These are phyloP conservation scores for Mormyrus proboscirostris DNA, from an alignment of 2,797 vertebrate genomes.

Conservation along the genomic window DNA sequence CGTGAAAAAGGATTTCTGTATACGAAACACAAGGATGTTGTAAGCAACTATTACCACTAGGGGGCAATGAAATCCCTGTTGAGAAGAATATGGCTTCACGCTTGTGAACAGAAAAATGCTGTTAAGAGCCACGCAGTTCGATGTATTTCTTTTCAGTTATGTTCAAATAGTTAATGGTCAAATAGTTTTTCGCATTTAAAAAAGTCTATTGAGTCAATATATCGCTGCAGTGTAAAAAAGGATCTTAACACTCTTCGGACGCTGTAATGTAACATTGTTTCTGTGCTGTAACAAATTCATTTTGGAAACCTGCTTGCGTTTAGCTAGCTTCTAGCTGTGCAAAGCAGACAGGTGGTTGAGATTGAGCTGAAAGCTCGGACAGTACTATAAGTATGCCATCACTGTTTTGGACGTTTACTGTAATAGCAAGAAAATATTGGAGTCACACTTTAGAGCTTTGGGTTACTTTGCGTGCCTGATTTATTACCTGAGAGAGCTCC, in stretches of 20 bases:
- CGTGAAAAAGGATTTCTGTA: not conserved
- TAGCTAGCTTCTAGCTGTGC: not conserved
- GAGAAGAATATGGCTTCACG: not conserved
- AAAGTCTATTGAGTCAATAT: not conserved
- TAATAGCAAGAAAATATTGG: constrained; percentile 26
- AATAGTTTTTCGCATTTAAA: not conserved
- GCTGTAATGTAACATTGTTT: not conserved
- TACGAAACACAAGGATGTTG: not conserved
- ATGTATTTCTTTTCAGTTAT: not conserved
- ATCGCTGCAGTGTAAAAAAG: not conserved
- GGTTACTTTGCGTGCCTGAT: constrained; percentile 45
- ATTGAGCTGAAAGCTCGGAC: not conserved
- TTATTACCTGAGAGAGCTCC: constrained; percentile 51
- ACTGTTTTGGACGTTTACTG: not conserved
- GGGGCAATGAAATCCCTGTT: not conserved
- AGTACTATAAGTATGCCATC: not conserved
- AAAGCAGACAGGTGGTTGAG: not conserved
- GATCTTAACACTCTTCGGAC: not conserved
- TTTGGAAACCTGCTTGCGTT: not conserved
- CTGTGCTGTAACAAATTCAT: not conserved
- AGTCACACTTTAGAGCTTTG: constrained; percentile 55
- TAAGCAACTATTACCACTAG: not conserved
- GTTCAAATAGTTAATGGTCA: not conserved
- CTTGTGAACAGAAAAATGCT: not conserved
- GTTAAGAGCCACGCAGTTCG: not conserved